Percentiles rank a stretch among this genome's conserved stretches.
Conservation (phyloP, 2,797 vertebrate species). For the Phoeniculus purpureus region DNA sequence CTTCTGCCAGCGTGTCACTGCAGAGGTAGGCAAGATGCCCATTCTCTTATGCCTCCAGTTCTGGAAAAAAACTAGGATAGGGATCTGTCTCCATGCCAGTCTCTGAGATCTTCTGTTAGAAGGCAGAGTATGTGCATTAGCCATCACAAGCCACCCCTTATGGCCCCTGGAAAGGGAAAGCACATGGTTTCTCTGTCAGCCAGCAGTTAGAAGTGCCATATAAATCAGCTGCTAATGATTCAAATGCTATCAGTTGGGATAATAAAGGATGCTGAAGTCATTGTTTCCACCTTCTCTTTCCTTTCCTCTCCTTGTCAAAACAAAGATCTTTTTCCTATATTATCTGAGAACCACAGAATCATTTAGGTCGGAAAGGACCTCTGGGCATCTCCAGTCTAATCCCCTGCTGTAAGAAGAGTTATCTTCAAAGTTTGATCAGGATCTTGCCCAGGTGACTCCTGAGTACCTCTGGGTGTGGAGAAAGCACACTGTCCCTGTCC, state of each 20-base stretch:
- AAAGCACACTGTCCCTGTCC: background rate
- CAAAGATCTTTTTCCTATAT: background rate
- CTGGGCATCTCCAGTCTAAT: background rate
- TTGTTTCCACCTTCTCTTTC: background rate
- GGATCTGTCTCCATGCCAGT: background rate
- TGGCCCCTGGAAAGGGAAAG: background rate
- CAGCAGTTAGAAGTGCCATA: accelerated
- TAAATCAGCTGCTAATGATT: background rate
- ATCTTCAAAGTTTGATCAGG: background rate
- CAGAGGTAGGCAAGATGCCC: constrained; percentile 40
- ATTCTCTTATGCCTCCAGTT: background rate
- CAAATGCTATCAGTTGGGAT: background rate
- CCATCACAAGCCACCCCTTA: background rate
- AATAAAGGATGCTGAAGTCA: background rate
- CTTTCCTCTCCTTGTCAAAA: background rate
- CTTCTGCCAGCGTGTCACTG: background rate
- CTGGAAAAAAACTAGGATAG: background rate
- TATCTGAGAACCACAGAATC: background rate
- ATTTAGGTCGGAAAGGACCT: background rate
- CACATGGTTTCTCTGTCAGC: background rate
- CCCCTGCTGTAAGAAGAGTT: background rate
- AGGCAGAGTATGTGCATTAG: background rate
- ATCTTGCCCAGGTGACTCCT: background rate
- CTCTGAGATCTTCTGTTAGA: background rate
- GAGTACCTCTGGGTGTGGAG: background rate